Base-by-base conservation (phyloP, 1,140 invertebrate genomes). In the Homarus americanus region DNA sequence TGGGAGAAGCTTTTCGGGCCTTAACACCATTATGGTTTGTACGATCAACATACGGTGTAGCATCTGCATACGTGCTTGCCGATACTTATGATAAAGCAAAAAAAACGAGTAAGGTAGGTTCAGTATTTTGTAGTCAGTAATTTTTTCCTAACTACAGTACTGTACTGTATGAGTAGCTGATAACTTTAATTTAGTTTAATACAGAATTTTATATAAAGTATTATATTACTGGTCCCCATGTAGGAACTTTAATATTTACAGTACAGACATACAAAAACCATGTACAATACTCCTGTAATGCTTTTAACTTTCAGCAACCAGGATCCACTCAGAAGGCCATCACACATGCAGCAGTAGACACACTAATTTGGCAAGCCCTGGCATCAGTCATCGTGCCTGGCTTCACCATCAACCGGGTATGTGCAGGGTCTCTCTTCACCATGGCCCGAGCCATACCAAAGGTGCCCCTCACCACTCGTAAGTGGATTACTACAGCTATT, bases 321-420 rank as follows among this genome's bases (percentile, higher is more conserved):
- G 82, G 80, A 53, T 40, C 86, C 75, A 91, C 88, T n/a, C 53
- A 93, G 34, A 75, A 88, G 32, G 82, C 92, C 66, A 95, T 96
- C 58, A 75, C 95, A 0, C 94, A 96, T n/a, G 96, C 96, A 49
- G 96, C 96, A 7, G 95, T 95, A 0, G 98, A 99, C 94, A 98
- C 97, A 0, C 94, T 99, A 15, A 93, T 97, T 3, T 99, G 98
- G 98, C 98, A 99, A 94, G 96, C 97, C 78, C 95, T 99, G 79
- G 98, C 98, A 10, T 99, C 98, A 4, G 97, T 99, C 2, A 95
- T 97, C 36, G 96, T 99, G 92, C 98, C 98, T 36, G 98, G 98
- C 34, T 96, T 98, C 88, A 97, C 97, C 12, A 99, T 99, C 84
- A 99, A 99, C 94, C 95, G 98, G 93, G 94, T 98, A 85, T 98